Evolutionary conservation across 2,888 invertebrate genomes (phyloP).

Genomic region (Tridacna gigas): DNA sequence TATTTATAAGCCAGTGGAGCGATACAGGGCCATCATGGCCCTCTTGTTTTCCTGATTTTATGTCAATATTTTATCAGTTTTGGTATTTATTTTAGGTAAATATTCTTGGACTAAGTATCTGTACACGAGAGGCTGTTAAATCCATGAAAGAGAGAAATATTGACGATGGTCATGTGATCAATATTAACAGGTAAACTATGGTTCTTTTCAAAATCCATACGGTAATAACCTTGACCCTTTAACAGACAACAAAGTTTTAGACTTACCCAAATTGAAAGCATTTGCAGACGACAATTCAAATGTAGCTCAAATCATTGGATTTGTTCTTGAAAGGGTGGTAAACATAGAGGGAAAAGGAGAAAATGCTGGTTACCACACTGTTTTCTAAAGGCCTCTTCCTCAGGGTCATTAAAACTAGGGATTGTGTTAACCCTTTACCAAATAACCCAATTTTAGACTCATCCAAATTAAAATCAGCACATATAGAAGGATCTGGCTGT

Average conservation of each 20-base stretch:
- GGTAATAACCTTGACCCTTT: background rate
- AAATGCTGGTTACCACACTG: background rate
- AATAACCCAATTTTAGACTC: background rate
- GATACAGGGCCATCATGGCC: too few species aligned
- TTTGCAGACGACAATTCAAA: too few species aligned
- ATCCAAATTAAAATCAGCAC: background rate
- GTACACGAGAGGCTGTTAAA: conserved; percentile 87
- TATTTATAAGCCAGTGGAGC: too few species aligned
- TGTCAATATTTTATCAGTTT: too few species aligned
- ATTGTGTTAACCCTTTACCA: too few species aligned
- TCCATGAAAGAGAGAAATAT: conserved; percentile 86
- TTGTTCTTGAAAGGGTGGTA: too few species aligned
- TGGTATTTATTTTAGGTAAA: conserved; percentile 85
- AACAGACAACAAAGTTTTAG: too few species aligned
- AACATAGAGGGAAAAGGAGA: too few species aligned
- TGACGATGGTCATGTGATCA: conserved; percentile 87
- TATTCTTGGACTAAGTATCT: conserved; percentile 87
- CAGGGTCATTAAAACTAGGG: background rate
- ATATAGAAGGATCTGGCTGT: too few species aligned
- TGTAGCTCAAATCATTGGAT: too few species aligned
- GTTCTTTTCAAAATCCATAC: background rate
- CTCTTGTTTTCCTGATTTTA: too few species aligned
- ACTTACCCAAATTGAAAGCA: too few species aligned
- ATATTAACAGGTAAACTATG: conserved; percentile 87
- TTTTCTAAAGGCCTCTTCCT: background rate